Base-by-base conservation (phyloP, 2,797 vertebrate species). In the Lepilemur septentrionalis region DNA sequence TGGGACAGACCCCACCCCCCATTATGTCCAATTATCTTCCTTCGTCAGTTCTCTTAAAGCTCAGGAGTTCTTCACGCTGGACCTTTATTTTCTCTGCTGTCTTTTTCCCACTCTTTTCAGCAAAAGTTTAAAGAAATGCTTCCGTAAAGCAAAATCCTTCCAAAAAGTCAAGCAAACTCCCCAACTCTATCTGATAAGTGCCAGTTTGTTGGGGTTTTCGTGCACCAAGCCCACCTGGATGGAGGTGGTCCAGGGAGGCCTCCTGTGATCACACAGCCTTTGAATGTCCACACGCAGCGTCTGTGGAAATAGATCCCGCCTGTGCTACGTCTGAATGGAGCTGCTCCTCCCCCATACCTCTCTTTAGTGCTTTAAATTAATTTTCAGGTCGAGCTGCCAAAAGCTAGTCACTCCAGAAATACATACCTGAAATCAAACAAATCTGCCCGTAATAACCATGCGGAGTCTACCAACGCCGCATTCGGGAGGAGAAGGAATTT, bases 361-460 rank as follows among this genome's bases (percentile, higher is more conserved):
- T 88, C 72, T 91, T 90, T 9, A 79, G 17, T 79, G 81, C 82
- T 93, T 97, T 80, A 75, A 94, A 92, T 95, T 94, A 61, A 97
- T 95, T 94, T 89, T 72, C 84, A 32, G 59, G 57, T 96, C 8
- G 59, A 61, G 78, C 46, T 22, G 81, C 93, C 93, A 95, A 94
- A 57, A 97, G 23, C 69, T 85, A 80, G 85, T 89, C 92, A 95
- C 79, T 92, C 52, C 55, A 81, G 88, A 96, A 95, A 94, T 91
- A 95, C 81, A 90, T 38, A 90, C 35, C 63, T 65, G 18, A 85
- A 95, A 50, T 83, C 93, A 96, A 97, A 96, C 94, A 95, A 94
- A 97, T 96, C 98, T 97, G 95, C 50, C n/a, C 96, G 22, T 41
- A 95, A 97, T 87, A 96, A 87, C 41, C 82, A 95, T 72, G 72